Percentiles rank a stretch among this genome's conserved stretches.
Evolutionary conservation across 2,797 vertebrate species (phyloP).

Genomic region (Paedocypris micromegethes): DNA sequence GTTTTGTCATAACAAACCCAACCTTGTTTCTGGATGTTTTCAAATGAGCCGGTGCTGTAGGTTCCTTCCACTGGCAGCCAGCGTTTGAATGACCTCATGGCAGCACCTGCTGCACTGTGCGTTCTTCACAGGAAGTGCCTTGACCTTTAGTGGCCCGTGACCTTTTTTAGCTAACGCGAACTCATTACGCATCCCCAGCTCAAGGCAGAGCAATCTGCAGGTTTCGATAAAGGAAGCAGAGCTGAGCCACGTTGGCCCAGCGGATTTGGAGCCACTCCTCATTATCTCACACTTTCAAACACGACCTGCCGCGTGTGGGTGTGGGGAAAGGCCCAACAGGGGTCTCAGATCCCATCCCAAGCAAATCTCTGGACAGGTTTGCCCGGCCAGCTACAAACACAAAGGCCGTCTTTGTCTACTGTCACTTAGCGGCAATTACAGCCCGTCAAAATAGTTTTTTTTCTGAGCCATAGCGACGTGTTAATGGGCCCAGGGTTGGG

Average conservation of each 20-base stretch:
- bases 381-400: conserved; percentile 65
- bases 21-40: conserved; percentile 74
- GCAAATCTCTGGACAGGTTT: conserved; percentile 67
- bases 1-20: conserved; percentile 72
- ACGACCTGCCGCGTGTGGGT: conserved; percentile 54
- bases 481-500: conserved; percentile 89
- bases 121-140: conserved; percentile 83
- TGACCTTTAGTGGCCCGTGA: conserved; percentile 82
- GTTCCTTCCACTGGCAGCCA: conserved; percentile 72
- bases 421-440: conserved; percentile 93
- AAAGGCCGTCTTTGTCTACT: conserved; percentile 82
- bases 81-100: conserved; percentile 79
- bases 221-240: conserved; percentile 69
- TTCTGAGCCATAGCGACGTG: conserved; percentile 84
- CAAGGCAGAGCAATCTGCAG: conserved; percentile 50
- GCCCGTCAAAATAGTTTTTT: conserved; percentile 88
- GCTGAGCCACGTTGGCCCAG: conserved; percentile 65
- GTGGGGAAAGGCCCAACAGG: conserved; percentile 46
- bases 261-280: conserved; percentile 71
- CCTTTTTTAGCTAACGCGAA: conserved; percentile 95
- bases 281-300: conserved; percentile 77
- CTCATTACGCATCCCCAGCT: conserved; percentile 83
- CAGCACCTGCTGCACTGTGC: conserved; percentile 88
- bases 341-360: conserved; percentile 43
- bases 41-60: conserved; percentile 65